phyloP scores from a whole-genome alignment of 2,113 vertebrate species.

The Percopsis transmontana region DNA sequence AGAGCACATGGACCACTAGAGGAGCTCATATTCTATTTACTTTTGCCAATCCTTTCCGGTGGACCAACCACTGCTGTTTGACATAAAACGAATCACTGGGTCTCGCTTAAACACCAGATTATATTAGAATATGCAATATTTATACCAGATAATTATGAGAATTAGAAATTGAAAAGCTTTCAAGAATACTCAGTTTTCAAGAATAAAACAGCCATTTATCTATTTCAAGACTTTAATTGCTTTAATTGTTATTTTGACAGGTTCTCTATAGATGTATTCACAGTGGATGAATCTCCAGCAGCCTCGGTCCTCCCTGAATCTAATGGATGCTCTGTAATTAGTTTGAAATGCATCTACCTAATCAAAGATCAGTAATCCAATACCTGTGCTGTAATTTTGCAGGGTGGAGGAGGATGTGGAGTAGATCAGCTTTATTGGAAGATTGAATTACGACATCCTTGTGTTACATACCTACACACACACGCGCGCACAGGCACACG shows the following conservation, averaged over 20 bases:
- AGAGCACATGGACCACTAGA: no score
- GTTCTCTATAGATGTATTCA: slow-evolving; percentile 2
- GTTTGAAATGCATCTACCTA: slow-evolving; percentile 74
- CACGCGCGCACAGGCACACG: slow-evolving; percentile 23
- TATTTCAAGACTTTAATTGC: no score
- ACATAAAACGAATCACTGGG: no score
- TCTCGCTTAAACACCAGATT: no score
- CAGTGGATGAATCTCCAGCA: background rate
- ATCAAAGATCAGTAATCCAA: slow-evolving; percentile 83
- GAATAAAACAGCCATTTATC: no score
- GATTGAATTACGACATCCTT: slow-evolving; percentile 72
- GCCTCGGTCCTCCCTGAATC: background rate
- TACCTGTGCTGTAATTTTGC: slow-evolving; percentile 71
- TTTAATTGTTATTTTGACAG: slow-evolving; percentile 6
- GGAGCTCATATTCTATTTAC: no score
- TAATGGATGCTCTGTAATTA: slow-evolving; percentile 66
- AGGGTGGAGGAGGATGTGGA: slow-evolving; percentile 44
- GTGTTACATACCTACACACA: slow-evolving; percentile 64
- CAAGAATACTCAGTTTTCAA: no score
- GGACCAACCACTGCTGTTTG: no score
- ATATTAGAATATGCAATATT: no score
- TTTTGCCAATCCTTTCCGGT: no score
- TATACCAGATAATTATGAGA: no score
- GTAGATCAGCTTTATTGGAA: slow-evolving; percentile 46
- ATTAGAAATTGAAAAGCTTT: no score